phyloP scores from a whole-genome alignment of 2,797 vertebrate species.

The Remorina albescens region DNA sequence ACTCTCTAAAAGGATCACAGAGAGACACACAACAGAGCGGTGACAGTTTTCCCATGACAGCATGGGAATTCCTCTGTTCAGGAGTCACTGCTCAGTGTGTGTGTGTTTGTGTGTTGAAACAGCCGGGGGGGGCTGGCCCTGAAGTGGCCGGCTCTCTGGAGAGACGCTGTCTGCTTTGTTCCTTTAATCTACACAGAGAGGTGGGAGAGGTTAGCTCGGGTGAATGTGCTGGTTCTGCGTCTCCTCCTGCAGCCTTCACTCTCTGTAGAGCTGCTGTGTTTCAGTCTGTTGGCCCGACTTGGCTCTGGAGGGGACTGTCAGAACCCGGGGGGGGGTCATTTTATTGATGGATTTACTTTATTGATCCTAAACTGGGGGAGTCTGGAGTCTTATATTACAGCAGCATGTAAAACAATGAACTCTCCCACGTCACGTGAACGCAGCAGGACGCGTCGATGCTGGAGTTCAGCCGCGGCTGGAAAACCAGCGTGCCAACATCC shows the following conservation, averaged over 20 bases:
- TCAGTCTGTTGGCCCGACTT: too few species aligned
- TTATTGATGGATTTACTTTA: too few species aligned
- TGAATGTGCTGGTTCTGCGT: conserved; percentile 35
- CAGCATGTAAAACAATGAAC: too few species aligned
- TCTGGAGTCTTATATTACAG: too few species aligned
- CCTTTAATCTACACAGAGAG: conserved; percentile 64
- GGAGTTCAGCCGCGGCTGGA: neutral
- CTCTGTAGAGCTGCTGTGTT: conserved; percentile 19
- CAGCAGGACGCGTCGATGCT: neutral
- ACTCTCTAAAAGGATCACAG: conserved; percentile 20
- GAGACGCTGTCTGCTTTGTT: conserved; percentile 71
- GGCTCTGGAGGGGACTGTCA: too few species aligned
- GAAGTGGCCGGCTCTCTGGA: conserved; percentile 66
- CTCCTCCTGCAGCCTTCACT: conserved; percentile 15
- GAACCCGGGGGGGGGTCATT: too few species aligned
- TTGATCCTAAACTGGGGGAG: too few species aligned
- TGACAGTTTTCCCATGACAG: conserved; percentile 70
- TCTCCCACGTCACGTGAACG: neutral
- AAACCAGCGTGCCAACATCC: neutral
- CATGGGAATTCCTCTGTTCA: conserved; percentile 73
- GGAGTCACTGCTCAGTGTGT: conserved; percentile 58
- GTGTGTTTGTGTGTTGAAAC: conserved; percentile 21
- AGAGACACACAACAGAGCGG: conserved; percentile 29
- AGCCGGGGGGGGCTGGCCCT: conserved; percentile 59
- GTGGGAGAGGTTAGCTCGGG: conserved; percentile 36